These are phyloP conservation scores for Belgica antarctica DNA, from an alignment of 2,888 invertebrate genomes.

Conservation along the genomic window DNA sequence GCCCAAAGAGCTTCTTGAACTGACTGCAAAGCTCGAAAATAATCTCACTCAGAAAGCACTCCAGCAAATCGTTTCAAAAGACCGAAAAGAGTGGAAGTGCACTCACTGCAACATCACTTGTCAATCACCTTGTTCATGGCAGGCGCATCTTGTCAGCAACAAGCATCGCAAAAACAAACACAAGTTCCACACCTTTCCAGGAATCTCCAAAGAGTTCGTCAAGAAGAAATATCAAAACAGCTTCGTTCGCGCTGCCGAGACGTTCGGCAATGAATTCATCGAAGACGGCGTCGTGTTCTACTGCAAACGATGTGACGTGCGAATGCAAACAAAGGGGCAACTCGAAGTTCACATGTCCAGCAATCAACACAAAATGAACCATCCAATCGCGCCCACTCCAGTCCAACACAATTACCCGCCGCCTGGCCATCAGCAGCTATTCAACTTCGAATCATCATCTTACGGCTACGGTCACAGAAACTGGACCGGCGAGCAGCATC, in stretches of 20 bases:
- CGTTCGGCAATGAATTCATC: constrained; percentile 29
- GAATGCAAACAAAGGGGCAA: constrained; percentile 34
- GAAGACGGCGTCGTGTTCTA: constrained; percentile 33
- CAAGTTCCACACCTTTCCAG: constrained; percentile 34
- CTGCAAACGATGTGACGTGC: constrained; percentile 11
- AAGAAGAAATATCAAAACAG: constrained; percentile 38
- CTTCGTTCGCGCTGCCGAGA: constrained; percentile 35
- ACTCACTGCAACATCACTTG: constrained; percentile 3
- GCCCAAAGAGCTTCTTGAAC: background rate
- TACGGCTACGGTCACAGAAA: constrained; percentile 36
- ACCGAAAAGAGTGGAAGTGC: constrained; percentile 29
- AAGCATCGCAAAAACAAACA: constrained; percentile 35
- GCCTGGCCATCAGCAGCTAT: constrained; percentile 21
- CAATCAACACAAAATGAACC: constrained; percentile 35
- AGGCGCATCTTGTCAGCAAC: constrained; percentile 29
- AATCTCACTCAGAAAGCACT: constrained; percentile 20
- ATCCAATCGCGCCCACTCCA: constrained; percentile 27
- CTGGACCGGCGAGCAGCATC: constrained; percentile 28
- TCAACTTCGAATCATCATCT: constrained; percentile 34
- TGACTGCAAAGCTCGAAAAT: background rate
- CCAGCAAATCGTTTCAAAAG: constrained; percentile 20
- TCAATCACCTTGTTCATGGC: constrained; percentile 28
- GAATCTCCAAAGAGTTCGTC: constrained; percentile 38
- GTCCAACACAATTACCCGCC: background rate
- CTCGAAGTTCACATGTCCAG: constrained; percentile 37